These are phyloP conservation scores for Premnoplex brunnescens DNA, from an alignment of 2,797 vertebrate species.

Conservation along the genomic window DNA sequence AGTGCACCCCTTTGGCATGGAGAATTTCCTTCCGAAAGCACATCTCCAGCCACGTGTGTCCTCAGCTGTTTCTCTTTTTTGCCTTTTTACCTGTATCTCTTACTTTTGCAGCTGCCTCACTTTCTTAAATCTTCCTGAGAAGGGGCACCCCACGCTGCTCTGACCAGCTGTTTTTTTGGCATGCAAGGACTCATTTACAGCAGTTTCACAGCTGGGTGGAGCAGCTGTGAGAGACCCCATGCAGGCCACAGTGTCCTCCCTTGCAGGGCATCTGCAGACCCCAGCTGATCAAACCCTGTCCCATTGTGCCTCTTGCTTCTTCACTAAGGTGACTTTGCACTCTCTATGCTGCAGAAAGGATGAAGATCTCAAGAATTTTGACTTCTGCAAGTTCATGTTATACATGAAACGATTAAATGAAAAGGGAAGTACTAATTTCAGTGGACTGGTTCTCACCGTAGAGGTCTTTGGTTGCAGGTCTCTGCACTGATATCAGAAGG, in stretches of 20 bases:
- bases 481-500: background rate
- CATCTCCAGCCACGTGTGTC: background rate
- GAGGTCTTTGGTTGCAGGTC: background rate
- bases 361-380: background rate
- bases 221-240: background rate
- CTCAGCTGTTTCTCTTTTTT: background rate
- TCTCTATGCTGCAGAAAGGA: background rate
- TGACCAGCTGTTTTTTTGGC: background rate
- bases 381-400: background rate
- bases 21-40: background rate
- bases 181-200: background rate
- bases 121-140: background rate
- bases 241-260: background rate
- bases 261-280: background rate
- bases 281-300: background rate
- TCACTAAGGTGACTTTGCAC: background rate
- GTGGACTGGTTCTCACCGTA: background rate
- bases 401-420: background rate
- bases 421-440: background rate
- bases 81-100: background rate
- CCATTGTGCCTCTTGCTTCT: background rate
- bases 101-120: background rate
- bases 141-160: background rate
- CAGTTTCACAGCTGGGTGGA: background rate
- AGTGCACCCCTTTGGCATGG: background rate